phyloP scores from a whole-genome alignment of 2,888 invertebrate genomes.

The Watsonalla binaria region DNA sequence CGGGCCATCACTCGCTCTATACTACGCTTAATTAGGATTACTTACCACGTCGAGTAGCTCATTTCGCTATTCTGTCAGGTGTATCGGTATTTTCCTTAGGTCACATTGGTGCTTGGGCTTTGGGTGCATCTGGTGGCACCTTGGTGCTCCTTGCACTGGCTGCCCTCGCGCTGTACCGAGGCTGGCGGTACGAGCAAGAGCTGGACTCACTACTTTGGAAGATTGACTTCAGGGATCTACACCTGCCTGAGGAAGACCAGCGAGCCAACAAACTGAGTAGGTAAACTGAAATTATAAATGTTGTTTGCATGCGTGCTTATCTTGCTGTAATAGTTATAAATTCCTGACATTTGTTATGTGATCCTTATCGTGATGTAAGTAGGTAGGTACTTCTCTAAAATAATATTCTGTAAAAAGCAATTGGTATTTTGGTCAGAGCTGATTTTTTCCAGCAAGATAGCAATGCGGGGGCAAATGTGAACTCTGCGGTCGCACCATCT shows the following conservation, averaged over 20 bases:
- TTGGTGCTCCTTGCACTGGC: constrained; percentile 84
- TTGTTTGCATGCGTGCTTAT: constrained; percentile 55
- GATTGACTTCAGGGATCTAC: constrained; percentile 93
- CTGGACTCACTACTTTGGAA: constrained; percentile 96
- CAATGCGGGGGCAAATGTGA: constrained; percentile 85
- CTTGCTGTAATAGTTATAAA: neutral
- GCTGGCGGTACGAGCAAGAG: constrained; percentile 96
- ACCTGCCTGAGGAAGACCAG: constrained; percentile 79
- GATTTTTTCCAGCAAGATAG: constrained; percentile 78
- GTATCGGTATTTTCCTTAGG: constrained; percentile 61
- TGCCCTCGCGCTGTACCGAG: constrained; percentile 88
- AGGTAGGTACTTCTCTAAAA: too few species aligned
- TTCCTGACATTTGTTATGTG: too few species aligned
- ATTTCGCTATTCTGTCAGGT: neutral
- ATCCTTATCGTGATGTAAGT: too few species aligned
- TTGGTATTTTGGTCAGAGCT: constrained; percentile 68
- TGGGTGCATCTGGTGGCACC: constrained; percentile 88
- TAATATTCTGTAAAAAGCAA: neutral
- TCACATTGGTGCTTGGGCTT: constrained; percentile 89
- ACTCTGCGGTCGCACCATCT: constrained; percentile 81
- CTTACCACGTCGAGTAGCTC: too few species aligned
- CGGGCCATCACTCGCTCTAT: too few species aligned
- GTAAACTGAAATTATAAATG: constrained; percentile 68
- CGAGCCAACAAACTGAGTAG: constrained; percentile 75
- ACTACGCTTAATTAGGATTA: too few species aligned